These are phyloP conservation scores for Gracilinanus agilis DNA, from an alignment of 2,113 vertebrate species.

Conservation along the genomic window DNA sequence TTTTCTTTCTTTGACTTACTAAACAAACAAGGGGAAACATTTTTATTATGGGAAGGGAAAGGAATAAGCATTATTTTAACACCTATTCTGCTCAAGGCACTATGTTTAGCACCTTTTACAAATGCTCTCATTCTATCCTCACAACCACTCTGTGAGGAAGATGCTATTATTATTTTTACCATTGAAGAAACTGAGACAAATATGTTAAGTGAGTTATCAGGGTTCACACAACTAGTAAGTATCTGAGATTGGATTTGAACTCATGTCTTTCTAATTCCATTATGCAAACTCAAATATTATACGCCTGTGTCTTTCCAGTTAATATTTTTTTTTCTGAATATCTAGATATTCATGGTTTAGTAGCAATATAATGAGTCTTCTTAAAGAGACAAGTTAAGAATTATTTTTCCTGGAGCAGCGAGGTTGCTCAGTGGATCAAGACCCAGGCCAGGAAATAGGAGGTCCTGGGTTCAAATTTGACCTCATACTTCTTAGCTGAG, in stretches of 20 bases:
- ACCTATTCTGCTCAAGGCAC: neutral
- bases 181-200: too few relatives aligned
- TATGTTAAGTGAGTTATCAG: too few relatives aligned
- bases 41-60: neutral
- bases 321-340: neutral
- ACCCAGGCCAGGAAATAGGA: too few relatives aligned
- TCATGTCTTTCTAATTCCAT: neutral
- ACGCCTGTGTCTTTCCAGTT: neutral
- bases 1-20: neutral
- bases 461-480: too few relatives aligned
- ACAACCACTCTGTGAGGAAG: too few relatives aligned
- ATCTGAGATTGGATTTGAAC: neutral
- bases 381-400: neutral
- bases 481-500: too few relatives aligned
- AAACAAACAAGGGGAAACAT: neutral
- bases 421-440: too few relatives aligned
- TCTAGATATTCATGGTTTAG: neutral
- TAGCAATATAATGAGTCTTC: neutral
- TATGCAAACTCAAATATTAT: neutral
- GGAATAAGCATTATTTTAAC: neutral
- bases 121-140: too few relatives aligned
- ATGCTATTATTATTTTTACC: too few relatives aligned
- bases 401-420: neutral
- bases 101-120: too few relatives aligned
- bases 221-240: neutral